Base-by-base conservation (phyloP, 2,888 invertebrate genomes). In the Trichogramma evanescens region DNA sequence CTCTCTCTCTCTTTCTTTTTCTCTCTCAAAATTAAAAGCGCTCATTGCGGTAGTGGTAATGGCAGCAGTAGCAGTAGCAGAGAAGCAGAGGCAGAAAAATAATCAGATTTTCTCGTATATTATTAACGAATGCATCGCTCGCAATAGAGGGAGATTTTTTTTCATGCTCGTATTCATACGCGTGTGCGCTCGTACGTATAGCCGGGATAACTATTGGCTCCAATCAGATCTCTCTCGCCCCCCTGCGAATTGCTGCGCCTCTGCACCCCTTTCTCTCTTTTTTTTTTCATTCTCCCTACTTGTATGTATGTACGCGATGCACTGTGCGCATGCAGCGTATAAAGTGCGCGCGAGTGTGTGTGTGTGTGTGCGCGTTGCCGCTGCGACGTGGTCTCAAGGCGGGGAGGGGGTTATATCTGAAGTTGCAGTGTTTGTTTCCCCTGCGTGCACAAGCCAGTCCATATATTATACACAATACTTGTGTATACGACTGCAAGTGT, bases 61-160 rank as follows among this genome's bases (percentile, higher is more conserved):
- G 26, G 26, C 26, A 26, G 26, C 26, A 26, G 26, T 26, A 26
- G 26, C 26, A 26, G 26, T 26, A 26, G 26, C 26, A 26, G 26
- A 26, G 26, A 26, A 26, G 26, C 26, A 26, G 26, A 26, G 69
- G 71, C 70, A 73, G 72, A 74, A 74, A 75, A 75, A 75, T 75
- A 76, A 76, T 76, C 74, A 74, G 75, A 74, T 75, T 74, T 74
- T 70, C 71, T 69, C 72, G 72, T 75, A 73, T 74, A 76, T 75
- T 74, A 76, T 75, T 74, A 75, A 73, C 71, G 73, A 69, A 68
- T 52, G 54, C 46, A 58, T 57, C 42, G 50, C 52, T 44, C 45
- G 46, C 59, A 49, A 50, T 52, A 26, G 26, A 26, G 26, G 26
- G 26, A 26, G 26, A 26, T 26, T 26, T 26, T 26, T 26, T 26